Percentiles rank a stretch among this genome's conserved stretches.
phyloP scores from a whole-genome alignment of 1,140 invertebrate species.

The Episyrphus balteatus region DNA sequence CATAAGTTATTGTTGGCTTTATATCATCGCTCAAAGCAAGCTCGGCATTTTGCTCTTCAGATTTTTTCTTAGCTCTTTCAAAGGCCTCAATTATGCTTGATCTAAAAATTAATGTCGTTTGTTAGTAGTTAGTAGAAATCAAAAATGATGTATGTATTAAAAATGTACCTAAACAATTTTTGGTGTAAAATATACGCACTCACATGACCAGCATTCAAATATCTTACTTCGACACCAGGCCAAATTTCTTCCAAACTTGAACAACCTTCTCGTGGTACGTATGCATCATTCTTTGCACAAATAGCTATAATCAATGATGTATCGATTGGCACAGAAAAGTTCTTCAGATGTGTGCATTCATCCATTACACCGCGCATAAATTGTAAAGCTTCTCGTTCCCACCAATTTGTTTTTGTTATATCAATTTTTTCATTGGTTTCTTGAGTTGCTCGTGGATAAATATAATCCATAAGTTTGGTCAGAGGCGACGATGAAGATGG shows the following conservation, averaged over 20 bases:
- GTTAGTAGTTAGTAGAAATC: neutral
- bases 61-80: slow-evolving; percentile 45
- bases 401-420: slow-evolving; percentile 46
- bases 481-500: slow-evolving; percentile 8
- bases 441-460: slow-evolving; percentile 17
- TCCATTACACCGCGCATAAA: slow-evolving; percentile 99
- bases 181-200: slow-evolving; percentile 80
- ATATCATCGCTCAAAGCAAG: slow-evolving; percentile 8
- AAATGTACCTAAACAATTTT: slow-evolving; percentile 66
- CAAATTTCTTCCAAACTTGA: slow-evolving; percentile 76
- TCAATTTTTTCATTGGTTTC: slow-evolving; percentile 29
- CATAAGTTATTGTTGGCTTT: slow-evolving; percentile 15
- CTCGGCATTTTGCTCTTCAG: slow-evolving; percentile 6
- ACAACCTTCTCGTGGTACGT: slow-evolving; percentile 77
- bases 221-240: slow-evolving; percentile 81
- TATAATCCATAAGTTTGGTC: slow-evolving; percentile 28
- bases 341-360: slow-evolving; percentile 91
- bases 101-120: slow-evolving; percentile 26
- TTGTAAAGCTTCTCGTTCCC: slow-evolving; percentile 66
- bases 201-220: slow-evolving; percentile 83
- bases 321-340: slow-evolving; percentile 79
- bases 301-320: slow-evolving; percentile 76
- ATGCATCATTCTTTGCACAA: slow-evolving; percentile 81
- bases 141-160: neutral
- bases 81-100: slow-evolving; percentile 53